Base-by-base conservation (phyloP, 1,140 invertebrate genomes). In the Lepidotrigona ventralis region DNA sequence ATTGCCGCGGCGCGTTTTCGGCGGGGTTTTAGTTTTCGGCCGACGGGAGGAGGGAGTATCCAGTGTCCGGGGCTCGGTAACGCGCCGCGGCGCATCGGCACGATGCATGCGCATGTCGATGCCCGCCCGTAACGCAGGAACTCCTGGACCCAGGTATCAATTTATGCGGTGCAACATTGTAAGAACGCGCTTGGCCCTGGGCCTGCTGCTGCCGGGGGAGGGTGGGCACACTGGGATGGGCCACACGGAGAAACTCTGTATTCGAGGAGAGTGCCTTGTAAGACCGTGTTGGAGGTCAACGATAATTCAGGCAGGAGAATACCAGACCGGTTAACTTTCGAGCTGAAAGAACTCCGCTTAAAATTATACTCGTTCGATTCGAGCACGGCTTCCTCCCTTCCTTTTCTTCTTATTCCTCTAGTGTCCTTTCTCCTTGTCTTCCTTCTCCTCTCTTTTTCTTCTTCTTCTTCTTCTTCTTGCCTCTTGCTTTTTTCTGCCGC, bases 161-260 rank as follows among this genome's bases (percentile, higher is more conserved):
- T 93, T 92, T 93, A 93, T 93, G 90, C 92, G 89, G 86, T 91
- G 92, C 91, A 93, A 93, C 92, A 92, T 90, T 92, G 91, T 90
- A 80, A 89, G 90, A 91, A 91, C 91, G 89, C 86, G 88, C 75
- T 69, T 70, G 76, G 76, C 72, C 84, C 33, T 63, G 87, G 81
- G 60, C 87, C 88, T 81, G 84, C 74, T 82, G 85, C 87, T 76
- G 75, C 8, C 39, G 60, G 46, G 77, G 64, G 64, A 46, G 39
- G 39, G 39, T 46, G 39, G 39, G 39, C 39, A 46, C 76, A 54
- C 64, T 66, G 86, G 86, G 79, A 78, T 81, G 86, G 79, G 79
- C 77, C 76, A 83, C 83, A 70, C 68, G 81, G 85, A 83, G 86
- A 71, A 77, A 86, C 66, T 79, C 81, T 84, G 79, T 85, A 77